Base-by-base conservation (phyloP, 2,888 invertebrate species). In the Sinohyriopsis cumingii region DNA sequence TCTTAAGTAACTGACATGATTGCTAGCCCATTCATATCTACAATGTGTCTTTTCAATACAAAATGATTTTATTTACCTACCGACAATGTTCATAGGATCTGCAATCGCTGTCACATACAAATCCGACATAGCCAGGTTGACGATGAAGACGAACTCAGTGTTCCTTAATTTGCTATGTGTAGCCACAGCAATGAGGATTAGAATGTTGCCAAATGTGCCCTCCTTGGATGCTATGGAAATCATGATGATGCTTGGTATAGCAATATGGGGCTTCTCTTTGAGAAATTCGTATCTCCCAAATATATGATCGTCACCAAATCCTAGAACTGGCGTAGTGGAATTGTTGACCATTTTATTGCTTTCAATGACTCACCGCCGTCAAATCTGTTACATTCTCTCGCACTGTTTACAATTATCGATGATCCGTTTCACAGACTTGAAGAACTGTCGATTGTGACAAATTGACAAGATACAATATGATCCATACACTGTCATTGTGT, bases 51-150 rank as follows among this genome's bases (percentile, higher is more conserved):
- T 25, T 25, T 25, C 25, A 28, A 6, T 0, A 4, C 3, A 7
- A 33, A 33, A 5, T 33, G 33, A 33, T 33, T 33, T 33, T 33
- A 33, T 33, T 22, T 57, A 73, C 33, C 78, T 70, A 85, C 85
- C 83, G 33, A 84, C 71, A 54, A 84, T 80, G 63, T 78, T 78
- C 71, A 85, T 79, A 0, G 84, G 84, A 63, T 82, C 78, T 3
- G 84, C 79, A 28, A 85, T 24, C 9, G 75, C 59, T 0, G 84
- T 84, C 25, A 85, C 83, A 60, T 76, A 80, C 24, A 84, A 63
- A 59, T 85, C 85, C 5, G 84, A 76, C 53, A 79, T 67, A 22
- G 84, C 85, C 69, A 84, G 67, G 73, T 85, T 85, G 33, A 79
- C 78, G 54, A 85, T 80, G 78, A 85, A 84, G 24, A 80, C 71